A percentile compares a stretch with the other conserved stretches of the same genome.
Conservation (phyloP, 2,888 invertebrate species). For the Pemphredon lugubris region DNA sequence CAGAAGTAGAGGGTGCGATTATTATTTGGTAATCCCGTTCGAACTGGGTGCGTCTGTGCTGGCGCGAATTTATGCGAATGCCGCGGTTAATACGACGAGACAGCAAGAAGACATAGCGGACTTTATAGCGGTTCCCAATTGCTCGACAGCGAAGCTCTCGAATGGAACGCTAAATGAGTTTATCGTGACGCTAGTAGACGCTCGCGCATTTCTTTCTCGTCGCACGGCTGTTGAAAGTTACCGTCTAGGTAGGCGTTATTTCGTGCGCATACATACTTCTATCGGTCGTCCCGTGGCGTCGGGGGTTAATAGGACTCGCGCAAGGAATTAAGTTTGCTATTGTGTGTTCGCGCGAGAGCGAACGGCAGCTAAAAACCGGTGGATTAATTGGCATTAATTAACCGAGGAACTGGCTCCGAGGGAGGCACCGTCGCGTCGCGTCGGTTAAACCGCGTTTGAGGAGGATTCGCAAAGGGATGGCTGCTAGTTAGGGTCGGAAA, state of each 20-base stretch:
- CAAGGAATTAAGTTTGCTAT: constrained; percentile 36
- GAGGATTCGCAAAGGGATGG: constrained; percentile 51
- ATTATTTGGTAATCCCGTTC: constrained; percentile 55
- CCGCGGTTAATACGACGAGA: constrained; percentile 56
- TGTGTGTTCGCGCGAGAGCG: constrained; percentile 22
- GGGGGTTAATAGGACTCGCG: neutral
- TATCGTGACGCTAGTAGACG: constrained; percentile 51
- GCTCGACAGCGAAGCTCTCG: constrained; percentile 31
- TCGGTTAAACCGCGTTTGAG: constrained; percentile 47
- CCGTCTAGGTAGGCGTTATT: too few relatives aligned
- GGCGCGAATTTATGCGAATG: constrained; percentile 56
- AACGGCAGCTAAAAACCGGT: constrained; percentile 56
- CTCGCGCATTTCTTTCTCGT: too few relatives aligned
- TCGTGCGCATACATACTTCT: too few relatives aligned
- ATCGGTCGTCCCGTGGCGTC: too few relatives aligned
- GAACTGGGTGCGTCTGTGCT: constrained; percentile 24
- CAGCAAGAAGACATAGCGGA: constrained; percentile 40
- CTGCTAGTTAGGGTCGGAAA: constrained; percentile 56
- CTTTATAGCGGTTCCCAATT: constrained; percentile 61
- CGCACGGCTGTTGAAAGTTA: too few relatives aligned
- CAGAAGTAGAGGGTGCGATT: constrained; percentile 13
- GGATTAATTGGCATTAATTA: constrained; percentile 65
- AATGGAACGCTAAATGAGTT: constrained; percentile 43
- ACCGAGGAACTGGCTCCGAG: constrained; percentile 50
- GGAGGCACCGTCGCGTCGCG: constrained; percentile 33